Conservation (phyloP, 2,888 invertebrate genomes). For the Scaeva pyrastri region DNA sequence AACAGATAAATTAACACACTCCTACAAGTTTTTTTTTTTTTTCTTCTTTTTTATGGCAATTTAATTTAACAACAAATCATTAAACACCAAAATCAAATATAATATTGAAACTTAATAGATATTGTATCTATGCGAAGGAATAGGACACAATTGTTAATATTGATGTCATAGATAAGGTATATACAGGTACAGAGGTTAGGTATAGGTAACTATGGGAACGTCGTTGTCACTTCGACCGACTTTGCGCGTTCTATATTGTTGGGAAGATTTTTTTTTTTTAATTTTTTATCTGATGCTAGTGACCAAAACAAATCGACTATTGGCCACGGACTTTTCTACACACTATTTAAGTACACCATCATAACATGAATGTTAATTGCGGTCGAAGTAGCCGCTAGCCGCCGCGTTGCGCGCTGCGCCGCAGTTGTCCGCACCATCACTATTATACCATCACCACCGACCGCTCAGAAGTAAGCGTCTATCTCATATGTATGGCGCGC, state of each 20-base stretch:
- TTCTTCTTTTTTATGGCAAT: not conserved
- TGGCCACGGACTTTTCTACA: conserved; percentile 72
- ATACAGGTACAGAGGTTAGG: not conserved
- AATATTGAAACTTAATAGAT: conserved; percentile 25
- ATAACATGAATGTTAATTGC: conserved; percentile 74
- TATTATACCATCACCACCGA: not conserved
- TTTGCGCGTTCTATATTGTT: conserved; percentile 57
- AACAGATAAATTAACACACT: conserved; percentile 44
- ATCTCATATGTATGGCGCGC: not conserved
- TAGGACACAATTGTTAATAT: conserved; percentile 5
- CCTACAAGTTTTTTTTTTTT: conserved; percentile 1
- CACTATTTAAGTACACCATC: conserved; percentile 71
- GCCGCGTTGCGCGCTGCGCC: conserved; percentile 11
- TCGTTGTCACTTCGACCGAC: conserved; percentile 20
- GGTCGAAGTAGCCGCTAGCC: conserved; percentile 27
- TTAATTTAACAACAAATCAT: conserved; percentile 43
- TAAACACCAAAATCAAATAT: conserved; percentile 25
- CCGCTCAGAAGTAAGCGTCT: conserved; percentile 10
- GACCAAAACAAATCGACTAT: conserved; percentile 75
- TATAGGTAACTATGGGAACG: not conserved
- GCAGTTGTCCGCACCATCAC: not conserved
- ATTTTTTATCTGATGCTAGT: conserved; percentile 64
- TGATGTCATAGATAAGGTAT: conserved; percentile 61
- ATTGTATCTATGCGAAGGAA: conserved; percentile 25
- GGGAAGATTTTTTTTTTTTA: conserved; percentile 17